Evolutionary conservation across 2,888 invertebrate species (phyloP).

Genomic region (Spicauda simplicius): DNA sequence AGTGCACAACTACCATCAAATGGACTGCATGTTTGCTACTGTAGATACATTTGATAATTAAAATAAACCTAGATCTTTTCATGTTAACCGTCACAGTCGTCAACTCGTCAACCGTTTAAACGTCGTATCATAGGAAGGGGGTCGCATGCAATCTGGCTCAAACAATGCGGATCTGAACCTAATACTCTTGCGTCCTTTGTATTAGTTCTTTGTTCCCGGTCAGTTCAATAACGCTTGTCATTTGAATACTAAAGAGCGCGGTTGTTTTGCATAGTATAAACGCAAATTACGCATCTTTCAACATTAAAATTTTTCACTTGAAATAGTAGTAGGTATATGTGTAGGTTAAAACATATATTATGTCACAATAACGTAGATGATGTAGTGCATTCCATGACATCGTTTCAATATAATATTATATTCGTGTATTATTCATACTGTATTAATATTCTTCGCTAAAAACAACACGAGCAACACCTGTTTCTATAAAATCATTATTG

Average conservation of each 20-base stretch:
- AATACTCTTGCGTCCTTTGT: slow-evolving; percentile 16
- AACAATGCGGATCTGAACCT: slow-evolving; percentile 8
- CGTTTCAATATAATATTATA: no score
- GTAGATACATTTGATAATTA: no score
- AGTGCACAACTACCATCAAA: no score
- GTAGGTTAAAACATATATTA: no score
- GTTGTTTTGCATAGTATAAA: not conserved
- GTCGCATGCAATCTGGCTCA: slow-evolving; percentile 4
- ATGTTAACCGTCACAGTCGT: not conserved
- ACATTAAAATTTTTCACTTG: no score
- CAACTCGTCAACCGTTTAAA: no score
- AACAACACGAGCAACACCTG: slow-evolving; percentile 10
- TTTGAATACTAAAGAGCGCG: not conserved
- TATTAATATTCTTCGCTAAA: no score
- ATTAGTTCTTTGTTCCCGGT: not conserved
- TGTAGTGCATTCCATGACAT: no score
- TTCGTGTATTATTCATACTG: no score
- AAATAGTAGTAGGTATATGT: no score
- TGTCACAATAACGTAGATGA: no score
- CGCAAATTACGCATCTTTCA: not conserved
- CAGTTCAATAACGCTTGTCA: slow-evolving; percentile 13
- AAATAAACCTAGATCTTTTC: not conserved
- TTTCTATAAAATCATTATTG: not conserved
- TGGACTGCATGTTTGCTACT: no score
- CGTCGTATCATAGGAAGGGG: not conserved